phyloP scores from a whole-genome alignment of 2,888 invertebrate species.

The Drosophila vallismaia region DNA sequence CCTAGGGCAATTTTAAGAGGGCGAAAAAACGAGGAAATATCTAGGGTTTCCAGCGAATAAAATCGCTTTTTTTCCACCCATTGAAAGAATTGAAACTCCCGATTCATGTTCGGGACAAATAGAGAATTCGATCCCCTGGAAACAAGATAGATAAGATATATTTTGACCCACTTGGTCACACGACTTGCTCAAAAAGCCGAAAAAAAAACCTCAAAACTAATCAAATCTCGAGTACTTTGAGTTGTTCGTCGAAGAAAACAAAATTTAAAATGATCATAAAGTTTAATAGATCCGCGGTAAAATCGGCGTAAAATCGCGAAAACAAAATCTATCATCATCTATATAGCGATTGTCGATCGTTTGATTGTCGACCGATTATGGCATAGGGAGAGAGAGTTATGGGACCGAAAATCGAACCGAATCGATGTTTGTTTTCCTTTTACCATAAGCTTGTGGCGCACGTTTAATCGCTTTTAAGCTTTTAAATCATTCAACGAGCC shows the following conservation, averaged over 20 bases:
- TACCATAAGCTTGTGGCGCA: conserved; percentile 52
- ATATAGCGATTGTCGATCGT: conserved; percentile 33
- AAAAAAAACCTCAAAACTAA: background rate
- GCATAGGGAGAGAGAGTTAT: conserved; percentile 4
- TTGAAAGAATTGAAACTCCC: conserved; percentile 10
- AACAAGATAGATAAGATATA: conserved; percentile 42
- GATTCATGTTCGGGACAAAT: background rate
- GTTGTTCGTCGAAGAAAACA: background rate
- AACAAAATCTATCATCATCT: conserved; percentile 27
- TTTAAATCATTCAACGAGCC: conserved; percentile 69
- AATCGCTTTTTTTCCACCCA: background rate
- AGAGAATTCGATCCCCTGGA: conserved; percentile 18
- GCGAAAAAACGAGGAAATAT: too few relatives aligned
- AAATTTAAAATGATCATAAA: conserved; percentile 47
- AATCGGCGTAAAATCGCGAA: background rate
- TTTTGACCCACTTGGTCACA: conserved; percentile 27
- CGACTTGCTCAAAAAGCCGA: background rate
- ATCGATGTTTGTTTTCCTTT: conserved; percentile 24
- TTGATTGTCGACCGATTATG: conserved; percentile 61
- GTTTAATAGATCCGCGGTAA: conserved; percentile 45
- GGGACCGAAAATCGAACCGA: conserved; percentile 21
- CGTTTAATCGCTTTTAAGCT: conserved; percentile 63
- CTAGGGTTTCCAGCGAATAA: background rate
- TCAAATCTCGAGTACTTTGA: conserved; percentile 23
- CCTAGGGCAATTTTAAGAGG: background rate